Evolutionary conservation across 92 coral and sea anemone genomes (phyloP).

Genomic region (Umimayanthus kanabou): DNA sequence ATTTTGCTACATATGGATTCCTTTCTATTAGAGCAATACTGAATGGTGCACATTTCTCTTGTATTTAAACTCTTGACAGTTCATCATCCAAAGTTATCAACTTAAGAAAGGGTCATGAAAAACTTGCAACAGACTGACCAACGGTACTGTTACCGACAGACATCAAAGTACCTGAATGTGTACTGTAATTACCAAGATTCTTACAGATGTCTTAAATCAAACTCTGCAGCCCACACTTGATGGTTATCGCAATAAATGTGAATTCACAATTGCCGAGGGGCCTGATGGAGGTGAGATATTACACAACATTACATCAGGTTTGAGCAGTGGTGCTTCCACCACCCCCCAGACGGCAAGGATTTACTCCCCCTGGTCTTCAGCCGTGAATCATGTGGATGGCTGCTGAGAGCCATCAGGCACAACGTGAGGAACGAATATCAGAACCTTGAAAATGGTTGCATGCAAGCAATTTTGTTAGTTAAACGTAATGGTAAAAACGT

Average conservation of each 20-base stretch:
- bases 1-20: too few relatives aligned
- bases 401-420: slow-evolving; percentile 22
- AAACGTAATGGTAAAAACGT: neutral
- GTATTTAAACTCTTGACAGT: too few relatives aligned
- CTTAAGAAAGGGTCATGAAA: neutral
- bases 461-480: neutral
- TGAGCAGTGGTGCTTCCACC: slow-evolving; percentile 50
- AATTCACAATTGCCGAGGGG: slow-evolving; percentile 95
- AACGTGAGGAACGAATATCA: slow-evolving; percentile 11
- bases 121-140: neutral
- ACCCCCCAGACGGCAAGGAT: slow-evolving; percentile 40
- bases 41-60: too few relatives aligned
- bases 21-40: too few relatives aligned
- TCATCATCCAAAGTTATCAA: too few relatives aligned
- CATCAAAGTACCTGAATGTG: neutral
- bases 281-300: slow-evolving; percentile 86
- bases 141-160: neutral
- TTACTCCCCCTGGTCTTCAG: slow-evolving; percentile 29
- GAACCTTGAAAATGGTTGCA: slow-evolving; percentile 25
- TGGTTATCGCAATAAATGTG: slow-evolving; percentile 99
- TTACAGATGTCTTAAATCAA: slow-evolving; percentile 25
- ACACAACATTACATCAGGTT: slow-evolving; percentile 41
- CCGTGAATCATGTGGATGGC: slow-evolving; percentile 34
- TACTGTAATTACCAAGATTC: neutral
- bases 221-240: slow-evolving; percentile 85